Evolutionary conservation across 2,888 invertebrate genomes (phyloP), one percentile per base, ranked within the genome.

Genomic region (Endotricha flammealis): DNA sequence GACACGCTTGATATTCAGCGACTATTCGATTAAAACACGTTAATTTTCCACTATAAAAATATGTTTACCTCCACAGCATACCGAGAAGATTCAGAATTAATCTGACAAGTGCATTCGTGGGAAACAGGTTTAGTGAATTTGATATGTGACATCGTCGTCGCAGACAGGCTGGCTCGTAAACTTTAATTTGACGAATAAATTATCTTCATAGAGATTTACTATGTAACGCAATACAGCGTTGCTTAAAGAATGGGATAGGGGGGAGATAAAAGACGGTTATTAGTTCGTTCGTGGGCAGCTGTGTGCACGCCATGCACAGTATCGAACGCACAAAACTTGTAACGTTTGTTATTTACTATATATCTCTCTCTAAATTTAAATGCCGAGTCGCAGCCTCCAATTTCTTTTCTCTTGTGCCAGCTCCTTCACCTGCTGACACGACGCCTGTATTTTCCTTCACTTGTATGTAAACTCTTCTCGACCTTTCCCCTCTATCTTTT

Each of bases 151-250:
- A 69, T 63, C 62, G 53, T 54, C 44, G 49, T 53, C 61, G 67
- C 60, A 79, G 78, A 77, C 77, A 61, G 64, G 66, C 70, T 61
- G 77, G 63, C 73, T 76, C 69, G 71, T 70, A 73, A 73, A 75
- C 41, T 70, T 77, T 73, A 78, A 79, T 79, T 73, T 65, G 66
- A 68, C 52, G 64, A 66, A 78, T 80, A 78, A 71, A 78, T 78
- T 71, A 77, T 69, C 60, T 57, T 62, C 59, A n/a, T n/a, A 52
- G 58, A 73, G 71, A 70, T 72, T 70, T 69, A 75, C 64, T 61
- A 63, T 63, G 72, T 68, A 75, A 74, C 64, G 69, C 64, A 69
- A 75, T 70, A 70, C 58, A 50, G 36, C 46, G 36, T 41, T 51
- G 39, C 52, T 57, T 58, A 54, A 63, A 73, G 60, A 69, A 68